Percentiles rank a stretch among this genome's conserved stretches.
Conservation (phyloP, 2,888 invertebrate genomes). For the Ernsta delagoae region DNA sequence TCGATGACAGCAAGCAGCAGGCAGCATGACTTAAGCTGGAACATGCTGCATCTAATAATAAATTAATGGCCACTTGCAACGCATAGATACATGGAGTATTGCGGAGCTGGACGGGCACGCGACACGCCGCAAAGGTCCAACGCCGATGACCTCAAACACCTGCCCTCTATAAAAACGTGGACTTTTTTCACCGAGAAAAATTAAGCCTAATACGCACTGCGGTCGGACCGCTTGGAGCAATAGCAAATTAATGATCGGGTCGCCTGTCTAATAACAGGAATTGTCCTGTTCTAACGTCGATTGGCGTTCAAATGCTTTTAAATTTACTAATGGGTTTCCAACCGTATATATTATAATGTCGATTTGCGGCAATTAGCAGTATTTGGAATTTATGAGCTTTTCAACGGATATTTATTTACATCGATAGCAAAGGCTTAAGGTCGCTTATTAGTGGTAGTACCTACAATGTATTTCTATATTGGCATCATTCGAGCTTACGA, state of each 20-base stretch:
- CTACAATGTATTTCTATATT: slow-evolving; percentile 17
- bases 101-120: slow-evolving; percentile 56
- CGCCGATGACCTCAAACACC: slow-evolving; percentile 74
- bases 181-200: slow-evolving; percentile 27
- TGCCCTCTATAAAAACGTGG: slow-evolving; percentile 49
- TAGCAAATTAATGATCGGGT: slow-evolving; percentile 27
- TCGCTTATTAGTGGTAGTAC: not conserved
- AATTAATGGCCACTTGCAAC: slow-evolving; percentile 41
- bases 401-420: slow-evolving; percentile 14
- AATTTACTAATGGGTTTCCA: slow-evolving; percentile 14
- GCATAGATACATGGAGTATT: slow-evolving; percentile 47
- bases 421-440: not conserved
- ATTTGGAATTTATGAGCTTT: slow-evolving; percentile 26
- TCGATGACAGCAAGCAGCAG: too few species aligned
- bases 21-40: not conserved
- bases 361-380: slow-evolving; percentile 30
- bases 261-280: slow-evolving; percentile 28
- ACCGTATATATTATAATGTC: slow-evolving; percentile 16
- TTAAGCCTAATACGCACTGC: slow-evolving; percentile 22
- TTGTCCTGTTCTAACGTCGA: slow-evolving; percentile 30
- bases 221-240: slow-evolving; percentile 10
- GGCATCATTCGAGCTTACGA: slow-evolving; percentile 8
- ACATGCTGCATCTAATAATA: slow-evolving; percentile 28
- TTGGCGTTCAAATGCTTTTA: slow-evolving; percentile 32
- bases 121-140: slow-evolving; percentile 76